Evolutionary conservation across 1,140 invertebrate genomes (phyloP).

Genomic region (Orius laevigatus): DNA sequence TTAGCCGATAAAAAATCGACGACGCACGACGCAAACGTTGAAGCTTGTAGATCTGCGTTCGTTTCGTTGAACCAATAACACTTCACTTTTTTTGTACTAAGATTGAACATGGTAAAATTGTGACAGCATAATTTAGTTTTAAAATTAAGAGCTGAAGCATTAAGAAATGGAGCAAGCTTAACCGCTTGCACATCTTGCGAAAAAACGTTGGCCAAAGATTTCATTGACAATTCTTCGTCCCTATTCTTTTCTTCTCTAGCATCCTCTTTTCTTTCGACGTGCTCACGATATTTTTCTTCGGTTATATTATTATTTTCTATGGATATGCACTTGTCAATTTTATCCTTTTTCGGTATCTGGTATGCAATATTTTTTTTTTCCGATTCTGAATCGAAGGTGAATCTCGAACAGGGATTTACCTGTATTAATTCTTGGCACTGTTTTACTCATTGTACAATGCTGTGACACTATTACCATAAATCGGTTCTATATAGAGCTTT

Average conservation of each 20-base stretch:
- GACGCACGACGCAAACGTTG: constrained; percentile 25
- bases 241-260: constrained; percentile 19
- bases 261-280: constrained; percentile 19
- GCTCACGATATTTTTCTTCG: constrained; percentile 18
- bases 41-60: constrained; percentile 26
- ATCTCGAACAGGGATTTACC: too few species aligned
- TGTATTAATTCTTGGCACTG: too few species aligned
- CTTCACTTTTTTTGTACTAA: constrained; percentile 21
- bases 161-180: constrained; percentile 25
- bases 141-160: constrained; percentile 28
- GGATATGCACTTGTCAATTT: constrained; percentile 20
- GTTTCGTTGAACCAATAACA: constrained; percentile 30
- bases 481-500: constrained; percentile 13
- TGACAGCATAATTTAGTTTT: constrained; percentile 28
- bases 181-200: constrained; percentile 27
- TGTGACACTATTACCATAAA: too few species aligned
- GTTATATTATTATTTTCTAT: constrained; percentile 17
- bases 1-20: constrained; percentile 22
- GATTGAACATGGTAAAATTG: constrained; percentile 31
- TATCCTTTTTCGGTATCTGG: constrained; percentile 21
- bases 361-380: constrained; percentile 19
- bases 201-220: constrained; percentile 19
- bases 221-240: constrained; percentile 19
- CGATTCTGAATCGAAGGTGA: too few species aligned
- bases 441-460: too few species aligned